These are phyloP conservation scores for Sepiola atlantica DNA, from an alignment of 2,888 invertebrate genomes.

Conservation along the genomic window DNA sequence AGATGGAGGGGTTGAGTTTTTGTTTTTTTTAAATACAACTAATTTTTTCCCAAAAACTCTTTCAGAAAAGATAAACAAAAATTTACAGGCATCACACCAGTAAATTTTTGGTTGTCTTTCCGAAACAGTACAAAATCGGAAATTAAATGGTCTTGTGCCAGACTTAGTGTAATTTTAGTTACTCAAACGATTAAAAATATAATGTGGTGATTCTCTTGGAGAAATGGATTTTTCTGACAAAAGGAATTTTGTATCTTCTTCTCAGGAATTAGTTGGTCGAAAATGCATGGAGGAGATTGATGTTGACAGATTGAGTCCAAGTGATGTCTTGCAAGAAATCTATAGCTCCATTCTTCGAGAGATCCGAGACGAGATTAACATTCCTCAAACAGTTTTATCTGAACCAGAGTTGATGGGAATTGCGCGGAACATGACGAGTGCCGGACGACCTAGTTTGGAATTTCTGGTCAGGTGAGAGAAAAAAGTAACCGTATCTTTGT, in stretches of 20 bases:
- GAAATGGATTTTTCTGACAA: no score
- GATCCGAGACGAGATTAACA: conserved; percentile 74
- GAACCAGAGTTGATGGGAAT: conserved; percentile 72
- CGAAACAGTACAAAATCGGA: no score
- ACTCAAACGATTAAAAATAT: no score
- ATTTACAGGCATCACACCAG: no score
- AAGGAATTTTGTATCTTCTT: conserved; percentile 48
- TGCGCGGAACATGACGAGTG: conserved; percentile 70
- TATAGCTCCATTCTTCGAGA: conserved; percentile 74
- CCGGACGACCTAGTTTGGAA: conserved; percentile 74
- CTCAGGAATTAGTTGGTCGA: conserved; percentile 69
- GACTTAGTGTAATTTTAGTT: no score
- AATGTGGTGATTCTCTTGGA: no score
- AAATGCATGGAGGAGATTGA: conserved; percentile 63
- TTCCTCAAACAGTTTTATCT: conserved; percentile 63
- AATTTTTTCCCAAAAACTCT: no score
- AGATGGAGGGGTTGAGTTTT: no score
- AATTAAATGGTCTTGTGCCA: no score
- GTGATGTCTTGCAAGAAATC: conserved; percentile 70
- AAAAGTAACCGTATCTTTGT: neutral
- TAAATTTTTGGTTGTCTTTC: no score
- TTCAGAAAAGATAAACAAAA: no score
- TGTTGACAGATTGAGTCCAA: conserved; percentile 55
- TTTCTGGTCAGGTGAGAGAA: conserved; percentile 71
- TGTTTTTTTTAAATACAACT: no score